phyloP scores from a whole-genome alignment of 2,888 invertebrate genomes.

The Amphipoea lucens region DNA sequence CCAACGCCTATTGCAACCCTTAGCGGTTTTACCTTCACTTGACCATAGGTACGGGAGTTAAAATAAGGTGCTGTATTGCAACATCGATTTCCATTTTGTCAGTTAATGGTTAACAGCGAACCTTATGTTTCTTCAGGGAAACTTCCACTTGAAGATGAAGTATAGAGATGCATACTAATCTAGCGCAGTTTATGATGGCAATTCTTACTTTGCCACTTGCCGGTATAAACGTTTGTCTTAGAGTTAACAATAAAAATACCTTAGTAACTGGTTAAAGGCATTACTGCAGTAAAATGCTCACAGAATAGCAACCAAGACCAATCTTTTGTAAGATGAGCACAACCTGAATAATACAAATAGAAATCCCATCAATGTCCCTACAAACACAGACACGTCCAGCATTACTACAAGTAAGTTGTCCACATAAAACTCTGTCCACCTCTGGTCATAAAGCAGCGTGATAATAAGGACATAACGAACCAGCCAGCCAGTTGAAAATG shows the following conservation, averaged over 20 bases:
- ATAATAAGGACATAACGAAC: slow-evolving; percentile 38
- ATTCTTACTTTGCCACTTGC: background rate
- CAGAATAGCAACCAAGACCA: too few relatives aligned
- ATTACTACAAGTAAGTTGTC: background rate
- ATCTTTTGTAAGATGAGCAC: background rate
- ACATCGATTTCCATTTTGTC: background rate
- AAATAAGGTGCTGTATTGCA: background rate
- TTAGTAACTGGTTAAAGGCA: background rate
- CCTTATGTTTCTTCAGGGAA: background rate
- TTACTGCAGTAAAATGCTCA: background rate
- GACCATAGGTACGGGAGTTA: too few relatives aligned
- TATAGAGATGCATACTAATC: background rate
- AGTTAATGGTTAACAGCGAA: background rate
- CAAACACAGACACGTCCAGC: background rate
- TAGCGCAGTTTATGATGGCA: background rate
- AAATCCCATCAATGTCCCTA: background rate
- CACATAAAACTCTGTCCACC: slow-evolving; percentile 5
- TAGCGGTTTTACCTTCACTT: background rate
- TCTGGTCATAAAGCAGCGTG: slow-evolving; percentile 7
- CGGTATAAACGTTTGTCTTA: too few relatives aligned
- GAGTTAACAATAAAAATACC: background rate
- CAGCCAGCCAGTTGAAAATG: background rate
- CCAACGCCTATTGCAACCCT: background rate
- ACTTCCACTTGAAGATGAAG: background rate
- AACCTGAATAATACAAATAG: background rate